Evolutionary conservation across 30 jellyfish, hydroid and myxozoan genomes (phyloP), one percentile per base, ranked within the genome.

Genomic region (Aurelia coerulea): DNA sequence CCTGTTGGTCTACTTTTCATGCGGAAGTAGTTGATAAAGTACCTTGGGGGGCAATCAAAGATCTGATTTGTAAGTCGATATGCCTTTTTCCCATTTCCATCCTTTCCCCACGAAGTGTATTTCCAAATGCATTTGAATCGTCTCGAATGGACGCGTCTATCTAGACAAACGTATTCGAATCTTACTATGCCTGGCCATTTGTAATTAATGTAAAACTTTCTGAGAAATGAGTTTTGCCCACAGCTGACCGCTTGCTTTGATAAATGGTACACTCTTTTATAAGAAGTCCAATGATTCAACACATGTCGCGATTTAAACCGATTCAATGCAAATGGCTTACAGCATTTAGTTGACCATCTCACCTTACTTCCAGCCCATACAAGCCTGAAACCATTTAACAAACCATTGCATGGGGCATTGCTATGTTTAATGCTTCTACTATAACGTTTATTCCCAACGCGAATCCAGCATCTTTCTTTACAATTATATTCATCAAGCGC

Each of bases 51-150:
- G 81, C 90, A 80, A 17, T 33, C 7, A 4, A 80, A 80, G 29
- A 72, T 80, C 18, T 80, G 90, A 51, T 73, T 80, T 58, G 67
- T 80, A 52, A 80, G 53, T 70, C 68, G 68, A 53, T 64, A 80
- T 58, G n/a, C 62, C 12, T 18, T 56, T 15, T 12, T 77, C 12
- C 82, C 82, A 23, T 42, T 56, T 18, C 90, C 90, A 42, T 37
- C 81, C 18, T 46, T 7, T 10, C 74, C 53, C 74, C 62, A 80
- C 0, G n/a, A 13, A 19, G 90, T 80, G 75, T n/a, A 31, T 0
- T 54, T 19, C 15, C 17, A 8, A 52, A 37, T 12, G 83, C 90
- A 80, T 1, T 15, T 0, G 17, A 60, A 37, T 65, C 82, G 49
- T 15, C 63, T 65, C 15, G 23, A 19, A 62, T 41, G 19, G 23